A percentile compares a stretch with the other conserved stretches of the same genome.
Conservation (phyloP, 2,113 vertebrate species). For the rat (Rattus norvegicus) region GRCr8 NC_086020.1:37938001-37938500, state of each 20-base stretch:
- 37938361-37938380: too few relatives aligned
- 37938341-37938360: background rate
- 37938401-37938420: too few relatives aligned
- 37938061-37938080: background rate
- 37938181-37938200: background rate
- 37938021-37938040: background rate
- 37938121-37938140: background rate
- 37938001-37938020: background rate
- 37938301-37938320: background rate
- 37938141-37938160: background rate
- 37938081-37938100: background rate
- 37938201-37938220: too few relatives aligned
- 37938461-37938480: too few relatives aligned
- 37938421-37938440: too few relatives aligned
- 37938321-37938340: background rate
- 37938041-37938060: background rate
- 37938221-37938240: background rate
- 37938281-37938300: too few relatives aligned
- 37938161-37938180: background rate
- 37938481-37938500: too few relatives aligned
- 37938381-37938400: too few relatives aligned
- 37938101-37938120: background rate
- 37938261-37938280: too few relatives aligned
- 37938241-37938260: background rate
- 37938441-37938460: too few relatives aligned